Conservation (phyloP, 2,113 vertebrate species). For the Semnopithecus entellus region DNA sequence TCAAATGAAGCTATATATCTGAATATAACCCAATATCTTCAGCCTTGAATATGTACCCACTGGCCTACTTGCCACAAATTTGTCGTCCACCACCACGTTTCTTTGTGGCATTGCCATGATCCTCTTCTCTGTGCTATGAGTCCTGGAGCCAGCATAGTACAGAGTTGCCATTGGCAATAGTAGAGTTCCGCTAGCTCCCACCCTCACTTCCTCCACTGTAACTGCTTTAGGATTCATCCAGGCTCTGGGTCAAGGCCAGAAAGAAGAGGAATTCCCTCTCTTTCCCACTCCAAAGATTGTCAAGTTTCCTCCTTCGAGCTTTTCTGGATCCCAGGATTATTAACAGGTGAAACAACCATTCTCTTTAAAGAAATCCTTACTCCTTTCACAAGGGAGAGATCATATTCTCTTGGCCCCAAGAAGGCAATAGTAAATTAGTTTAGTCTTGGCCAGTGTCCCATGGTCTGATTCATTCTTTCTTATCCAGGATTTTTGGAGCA, state of each 20-base stretch:
- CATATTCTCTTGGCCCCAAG: background rate
- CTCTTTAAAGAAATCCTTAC: background rate
- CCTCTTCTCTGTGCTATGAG: background rate
- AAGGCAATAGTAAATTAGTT: background rate
- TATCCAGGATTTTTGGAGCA: constrained; percentile 21
- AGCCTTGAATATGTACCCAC: background rate
- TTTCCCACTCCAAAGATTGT: background rate
- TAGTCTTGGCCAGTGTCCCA: background rate
- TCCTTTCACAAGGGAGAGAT: background rate
- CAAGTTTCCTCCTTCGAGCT: background rate
- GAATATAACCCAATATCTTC: background rate
- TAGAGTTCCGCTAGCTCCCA: background rate
- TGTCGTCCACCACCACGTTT: background rate
- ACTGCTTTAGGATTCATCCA: background rate
- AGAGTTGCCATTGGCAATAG: background rate
- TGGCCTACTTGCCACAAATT: background rate
- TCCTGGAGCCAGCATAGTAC: background rate
- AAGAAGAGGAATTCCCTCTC: background rate
- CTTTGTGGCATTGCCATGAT: background rate
- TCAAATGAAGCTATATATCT: background rate
- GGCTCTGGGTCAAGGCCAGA: background rate
- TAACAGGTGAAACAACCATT: background rate
- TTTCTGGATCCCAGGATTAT: background rate
- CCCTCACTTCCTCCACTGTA: background rate
- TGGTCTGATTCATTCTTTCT: constrained; percentile 36